Evolutionary conservation across 1,140 invertebrate genomes (phyloP), one percentile per base, ranked within the genome.

Genomic region (Apis laboriosa): DNA sequence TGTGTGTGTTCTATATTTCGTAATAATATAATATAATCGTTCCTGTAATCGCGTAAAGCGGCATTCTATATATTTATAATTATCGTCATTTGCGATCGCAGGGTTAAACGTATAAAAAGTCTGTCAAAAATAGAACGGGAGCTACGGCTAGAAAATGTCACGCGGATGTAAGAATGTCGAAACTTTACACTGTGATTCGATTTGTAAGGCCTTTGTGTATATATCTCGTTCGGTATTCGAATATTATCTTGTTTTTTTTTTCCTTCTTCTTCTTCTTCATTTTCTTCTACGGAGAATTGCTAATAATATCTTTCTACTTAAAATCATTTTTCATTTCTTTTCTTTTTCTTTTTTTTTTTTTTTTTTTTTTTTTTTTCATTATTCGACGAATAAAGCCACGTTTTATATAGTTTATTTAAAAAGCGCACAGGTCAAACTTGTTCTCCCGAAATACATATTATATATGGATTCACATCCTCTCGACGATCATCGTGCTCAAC

Each of bases 71-170:
- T 60, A 28, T 43, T 28, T 28, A 17, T 64, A 55, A 84, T 84
- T 71, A 71, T 79, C 43, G 17, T 70, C 43, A 19, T 74, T 15
- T 61, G 60, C 61, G 60, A 78, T 60, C 73, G 82, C 76, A 56
- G 64, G 66, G 51, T 78, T 73, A 78, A 77, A 85, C 74, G 68
- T 85, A 83, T 82, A 85, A 87, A 85, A 86, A 77, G 70, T 76
- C 58, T 85, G 80, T 84, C 79, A 83, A 83, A 87, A 87, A 85
- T 85, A 85, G 77, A 70, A 77, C 74, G 51, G 72, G 74, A 60
- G 63, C 77, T 73, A 72, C 68, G n/a, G 15, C 63, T 67, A 28
- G 63, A 66, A 71, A 67, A 79, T 61, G 51, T 68, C 80, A 43
- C 34, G 75, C 64, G 80, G 60, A 61, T 78, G 77, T 51, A 53